A percentile compares a stretch with the other conserved stretches of the same genome.
Conservation (phyloP, 2,113 vertebrate genomes). For the Forbesichthys papilliferus region DNA sequence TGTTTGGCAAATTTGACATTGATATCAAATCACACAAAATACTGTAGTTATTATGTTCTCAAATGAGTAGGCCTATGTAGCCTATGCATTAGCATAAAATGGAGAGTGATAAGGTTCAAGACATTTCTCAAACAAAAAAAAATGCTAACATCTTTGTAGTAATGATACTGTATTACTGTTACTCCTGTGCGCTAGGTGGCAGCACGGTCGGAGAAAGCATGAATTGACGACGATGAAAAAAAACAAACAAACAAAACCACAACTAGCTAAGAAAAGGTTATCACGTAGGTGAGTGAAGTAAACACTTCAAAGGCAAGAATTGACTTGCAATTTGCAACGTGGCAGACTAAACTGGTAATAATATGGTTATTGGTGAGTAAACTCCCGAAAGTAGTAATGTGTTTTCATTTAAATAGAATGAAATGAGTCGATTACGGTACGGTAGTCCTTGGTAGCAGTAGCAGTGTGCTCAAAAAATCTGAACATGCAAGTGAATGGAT, state of each 20-base stretch:
- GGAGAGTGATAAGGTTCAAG: too few relatives aligned
- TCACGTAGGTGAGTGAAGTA: conserved; percentile 43
- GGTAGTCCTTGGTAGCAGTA: background rate
- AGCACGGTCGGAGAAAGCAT: conserved; percentile 2
- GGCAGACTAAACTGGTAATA: rapidly evolving
- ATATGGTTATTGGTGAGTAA: background rate
- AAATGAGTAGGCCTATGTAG: too few relatives aligned
- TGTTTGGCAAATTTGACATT: too few relatives aligned
- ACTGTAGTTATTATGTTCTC: too few relatives aligned
- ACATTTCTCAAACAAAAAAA: too few relatives aligned
- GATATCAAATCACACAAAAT: too few relatives aligned
- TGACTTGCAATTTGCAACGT: background rate
- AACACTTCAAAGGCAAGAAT: rapidly evolving
- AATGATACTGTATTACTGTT: conserved; percentile 3
- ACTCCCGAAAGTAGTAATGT: background rate
- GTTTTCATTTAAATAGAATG: background rate
- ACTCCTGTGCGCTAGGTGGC: conserved; percentile 34
- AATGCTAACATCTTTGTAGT: too few relatives aligned
- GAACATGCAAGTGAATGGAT: background rate
- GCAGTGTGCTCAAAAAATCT: background rate
- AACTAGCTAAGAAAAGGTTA: conserved; percentile 37
- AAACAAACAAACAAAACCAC: background rate
- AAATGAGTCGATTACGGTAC: background rate
- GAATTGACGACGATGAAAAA: background rate
- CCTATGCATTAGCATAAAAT: too few relatives aligned